Evolutionary conservation across 2,888 invertebrate species (phyloP).

Genomic region (Ophioninae sp.): DNA sequence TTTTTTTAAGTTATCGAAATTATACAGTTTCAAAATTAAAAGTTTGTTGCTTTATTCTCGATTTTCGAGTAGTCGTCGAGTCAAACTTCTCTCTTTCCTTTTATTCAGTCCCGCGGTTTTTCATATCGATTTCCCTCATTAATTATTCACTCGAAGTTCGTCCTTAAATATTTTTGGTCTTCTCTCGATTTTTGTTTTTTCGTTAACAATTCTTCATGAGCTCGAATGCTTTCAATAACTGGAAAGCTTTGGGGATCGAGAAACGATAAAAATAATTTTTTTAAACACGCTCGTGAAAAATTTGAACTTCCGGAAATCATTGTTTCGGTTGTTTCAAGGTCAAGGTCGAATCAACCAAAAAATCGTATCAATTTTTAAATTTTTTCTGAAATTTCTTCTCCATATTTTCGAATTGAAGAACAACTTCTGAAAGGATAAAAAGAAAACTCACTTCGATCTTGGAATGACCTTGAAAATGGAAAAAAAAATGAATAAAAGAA

Average conservation of each 20-base stretch:
- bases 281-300: too few relatives aligned
- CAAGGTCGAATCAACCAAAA: too few relatives aligned
- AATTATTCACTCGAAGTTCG: not conserved
- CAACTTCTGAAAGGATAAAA: too few relatives aligned
- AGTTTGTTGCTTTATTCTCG: constrained; percentile 22
- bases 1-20: constrained; percentile 2
- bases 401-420: too few relatives aligned
- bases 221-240: not conserved
- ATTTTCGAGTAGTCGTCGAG: constrained; percentile 35
- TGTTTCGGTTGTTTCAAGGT: too few relatives aligned
- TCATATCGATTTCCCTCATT: not conserved
- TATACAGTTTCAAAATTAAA: constrained; percentile 10
- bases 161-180: constrained; percentile 41
- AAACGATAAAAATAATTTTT: not conserved
- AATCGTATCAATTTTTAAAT: too few relatives aligned
- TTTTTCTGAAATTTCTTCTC: too few relatives aligned
- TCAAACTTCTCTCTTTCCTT: constrained; percentile 25
- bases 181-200: not conserved
- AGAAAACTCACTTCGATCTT: too few relatives aligned
- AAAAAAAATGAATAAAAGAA: too few relatives aligned
- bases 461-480: too few relatives aligned
- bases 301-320: too few relatives aligned
- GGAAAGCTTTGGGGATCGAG: too few relatives aligned
- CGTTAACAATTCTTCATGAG: not conserved
- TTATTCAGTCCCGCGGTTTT: constrained; percentile 6